Base-by-base conservation (phyloP, 2,888 invertebrate species). In the Cabera pusaria region DNA sequence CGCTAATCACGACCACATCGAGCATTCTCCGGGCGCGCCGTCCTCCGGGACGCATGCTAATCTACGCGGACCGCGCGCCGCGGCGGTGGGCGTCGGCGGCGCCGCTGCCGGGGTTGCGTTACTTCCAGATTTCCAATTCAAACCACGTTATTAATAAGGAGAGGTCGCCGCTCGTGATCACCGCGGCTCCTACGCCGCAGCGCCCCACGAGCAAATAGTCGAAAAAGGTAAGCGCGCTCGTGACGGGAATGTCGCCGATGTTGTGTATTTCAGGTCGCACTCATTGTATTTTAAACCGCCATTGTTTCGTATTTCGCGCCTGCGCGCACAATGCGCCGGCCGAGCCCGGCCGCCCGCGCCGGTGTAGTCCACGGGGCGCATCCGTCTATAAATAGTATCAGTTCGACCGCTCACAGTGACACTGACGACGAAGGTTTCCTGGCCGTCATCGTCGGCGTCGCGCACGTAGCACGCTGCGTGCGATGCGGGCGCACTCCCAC, bases 271-370 rank as follows among this genome's bases (percentile, higher is more conserved):
- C 70, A 72, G 82, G 56, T 67, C 72, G 75, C 76, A 76, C 78
- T 82, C 82, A 85, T 86, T 84, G 86, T 85, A 85, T 86, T 86
- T 68, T 85, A 85, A 85, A 83, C 75, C 78, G 69, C 85, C 72
- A 86, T 87, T 84, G 86, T 85, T 76, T 80, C 78, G 77, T 75
- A 79, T 72, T 83, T 82, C 79, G 79, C 85, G 83, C 83, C 81
- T 77, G 74, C 65, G 56, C 68, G 36, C 55, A 64, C 68, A 68
- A 67, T 64, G 60, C 56, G 52, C 39, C 61, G 60, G n/a, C n/a
- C n/a, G n/a, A n/a, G n/a, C n/a, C n/a, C n/a, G n/a, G n/a, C n/a
- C 56, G 57, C 37, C 40, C 47, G 56, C 52, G 50, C 55, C 36
- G 39, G 36, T 49, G 44, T 49, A 52, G 58, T 71, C 66, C 66